Base-by-base conservation (phyloP, 1,140 invertebrate genomes). In the Pogonus chalceus region DNA sequence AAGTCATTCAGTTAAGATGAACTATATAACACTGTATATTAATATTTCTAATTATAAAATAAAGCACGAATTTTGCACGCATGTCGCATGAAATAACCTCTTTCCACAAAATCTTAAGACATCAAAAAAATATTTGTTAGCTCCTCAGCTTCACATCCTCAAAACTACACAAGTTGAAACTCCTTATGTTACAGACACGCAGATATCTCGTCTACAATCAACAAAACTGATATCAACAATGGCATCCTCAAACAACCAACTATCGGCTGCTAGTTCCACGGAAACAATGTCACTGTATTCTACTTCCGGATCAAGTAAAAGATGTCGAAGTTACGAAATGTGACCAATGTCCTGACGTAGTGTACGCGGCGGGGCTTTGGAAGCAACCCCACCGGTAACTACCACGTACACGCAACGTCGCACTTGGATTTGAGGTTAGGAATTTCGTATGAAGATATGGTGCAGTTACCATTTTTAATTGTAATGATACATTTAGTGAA, bases 341-440 rank as follows among this genome's bases (percentile, higher is more conserved):
- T 16, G 37, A 12, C 37, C 37, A 3, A 43, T 43, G 4, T 10
- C 37, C 18, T 43, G 37, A 43, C 18, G 18, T 31, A 31, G 7
- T 10, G 7, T 10, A 18, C 37, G 18, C 4, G 18, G 3, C 9
- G 37, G 3, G 3, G 3, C 18, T 43, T n/a, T n/a, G n/a, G n/a
- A n/a, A 18, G 18, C 37, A 43, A 43, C 18, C 3, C 37, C 18
- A 16, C 37, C 9, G 37, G n/a, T n/a, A n/a, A n/a, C 18, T 12
- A 9, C 9, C 9, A 43, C 7, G 4, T 12, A 9, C 37, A 16
- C 18, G 18, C 37, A 43, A 43, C 37, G 37, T 10, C 37, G 18
- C 3, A 43, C 37, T 43, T 43, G 37, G 37, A 43, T 43, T 43
- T 43, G n/a, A n/a, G n/a, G n/a, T n/a, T n/a, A n/a, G n/a, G n/a